These are phyloP conservation scores for Gymnocheta viridis DNA, from an alignment of 2,888 invertebrate genomes.

Conservation along the genomic window DNA sequence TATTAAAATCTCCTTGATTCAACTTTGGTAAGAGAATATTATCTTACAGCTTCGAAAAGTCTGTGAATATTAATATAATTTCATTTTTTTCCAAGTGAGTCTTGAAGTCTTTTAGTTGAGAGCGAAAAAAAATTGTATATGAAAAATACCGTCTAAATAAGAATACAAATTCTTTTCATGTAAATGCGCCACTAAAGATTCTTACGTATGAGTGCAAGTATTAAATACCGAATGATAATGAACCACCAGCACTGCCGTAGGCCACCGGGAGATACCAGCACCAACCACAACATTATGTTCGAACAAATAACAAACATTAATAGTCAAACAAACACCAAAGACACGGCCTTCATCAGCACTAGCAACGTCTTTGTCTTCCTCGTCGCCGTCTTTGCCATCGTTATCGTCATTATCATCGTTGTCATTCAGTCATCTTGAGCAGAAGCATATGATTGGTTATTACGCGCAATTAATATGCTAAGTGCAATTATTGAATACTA, in stretches of 20 bases:
- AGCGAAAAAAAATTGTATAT: background rate
- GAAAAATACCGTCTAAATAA: constrained; percentile 9
- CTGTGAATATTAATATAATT: constrained; percentile 28
- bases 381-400: constrained; percentile 4
- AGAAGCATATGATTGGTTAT: constrained; percentile 71
- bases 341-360: constrained; percentile 35
- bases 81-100: background rate
- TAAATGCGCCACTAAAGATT: constrained; percentile 45
- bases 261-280: constrained; percentile 58
- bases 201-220: constrained; percentile 39
- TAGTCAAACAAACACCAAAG: constrained; percentile 45
- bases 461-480: constrained; percentile 73
- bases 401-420: constrained; percentile 8
- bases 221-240: constrained; percentile 39
- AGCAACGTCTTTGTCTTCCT: constrained; percentile 33
- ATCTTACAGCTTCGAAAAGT: constrained; percentile 24
- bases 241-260: constrained; percentile 57
- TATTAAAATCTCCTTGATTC: constrained; percentile 54
- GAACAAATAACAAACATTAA: constrained; percentile 33
- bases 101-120: background rate
- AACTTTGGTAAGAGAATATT: constrained; percentile 10
- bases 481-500: constrained; percentile 72
- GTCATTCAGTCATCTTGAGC: constrained; percentile 36
- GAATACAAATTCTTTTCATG: constrained; percentile 52
- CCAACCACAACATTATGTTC: constrained; percentile 45